Percentiles rank a stretch among this genome's conserved stretches.
These are phyloP conservation scores for Thalpophila matura DNA, from an alignment of 2,888 invertebrate genomes.

Conservation along the genomic window DNA sequence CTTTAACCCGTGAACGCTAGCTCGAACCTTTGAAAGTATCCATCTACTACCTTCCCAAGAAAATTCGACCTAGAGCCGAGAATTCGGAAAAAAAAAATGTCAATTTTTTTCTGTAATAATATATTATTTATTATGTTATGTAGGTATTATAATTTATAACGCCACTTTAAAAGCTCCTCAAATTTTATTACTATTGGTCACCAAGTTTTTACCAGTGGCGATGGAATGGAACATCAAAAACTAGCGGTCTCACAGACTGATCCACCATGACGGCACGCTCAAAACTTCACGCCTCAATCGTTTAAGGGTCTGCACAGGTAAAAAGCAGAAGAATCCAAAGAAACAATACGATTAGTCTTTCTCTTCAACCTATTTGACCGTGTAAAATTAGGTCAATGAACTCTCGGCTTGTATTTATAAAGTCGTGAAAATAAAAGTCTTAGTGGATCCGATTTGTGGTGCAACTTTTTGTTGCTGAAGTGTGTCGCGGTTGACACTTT, in stretches of 20 bases:
- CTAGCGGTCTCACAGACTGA: constrained; percentile 68
- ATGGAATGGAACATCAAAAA: constrained; percentile 66
- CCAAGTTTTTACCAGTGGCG: constrained; percentile 70
- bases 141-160: neutral
- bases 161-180: constrained; percentile 56
- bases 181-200: constrained; percentile 68
- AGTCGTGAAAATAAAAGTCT: constrained; percentile 54
- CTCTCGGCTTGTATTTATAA: constrained; percentile 47
- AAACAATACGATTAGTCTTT: constrained; percentile 64
- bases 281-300: constrained; percentile 65
- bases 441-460: constrained; percentile 42
- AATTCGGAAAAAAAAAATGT: no score
- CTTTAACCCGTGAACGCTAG: no score
- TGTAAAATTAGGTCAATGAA: constrained; percentile 62
- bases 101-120: no score
- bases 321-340: constrained; percentile 51
- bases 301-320: constrained; percentile 65
- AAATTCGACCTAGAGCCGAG: no score
- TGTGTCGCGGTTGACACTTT: constrained; percentile 36
- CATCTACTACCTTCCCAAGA: no score
- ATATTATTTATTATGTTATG: neutral
- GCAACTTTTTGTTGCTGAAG: constrained; percentile 46
- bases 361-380: constrained; percentile 56
- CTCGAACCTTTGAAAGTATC: no score
- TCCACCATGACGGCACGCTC: constrained; percentile 77